Evolutionary conservation across 2,113 vertebrate species (phyloP), one percentile per base, ranked within the genome.

Genomic region (Pitta sordida): DNA sequence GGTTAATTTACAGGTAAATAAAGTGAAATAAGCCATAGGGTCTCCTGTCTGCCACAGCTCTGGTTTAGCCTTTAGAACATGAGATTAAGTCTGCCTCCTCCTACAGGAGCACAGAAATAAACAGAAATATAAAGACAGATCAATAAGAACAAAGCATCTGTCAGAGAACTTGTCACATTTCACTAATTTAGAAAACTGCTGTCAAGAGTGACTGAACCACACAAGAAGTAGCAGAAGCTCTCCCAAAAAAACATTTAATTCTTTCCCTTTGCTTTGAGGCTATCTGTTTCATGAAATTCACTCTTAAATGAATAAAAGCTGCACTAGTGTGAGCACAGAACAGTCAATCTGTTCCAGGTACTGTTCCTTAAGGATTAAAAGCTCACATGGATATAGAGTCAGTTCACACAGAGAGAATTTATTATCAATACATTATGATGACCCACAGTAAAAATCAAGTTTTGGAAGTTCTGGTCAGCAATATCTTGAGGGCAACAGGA

Each of bases 1-100:
- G 64, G 77, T 81, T 86, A 93, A 94, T 71, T 89, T 87, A 67
- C 70, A 88, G 53, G 39, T 84, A 96, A 90, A 86, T 77, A 83
- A 95, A 86, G 41, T 74, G 27, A 81, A 90, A 78, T 74, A 94
- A 91, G 46, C 83, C 83, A 88, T 34, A 81, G 77, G 91, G 43
- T 74, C 56, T 83, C 77, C 55, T 77, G 53, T 49, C 59, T 87
- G 69, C 56, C 81, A 84, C 84, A 71, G 73, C 23, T 75, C 48
- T 91, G 65, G 84, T 52, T 58, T 65, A 84, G 43, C n/a, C 55
- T 87, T 73, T 41, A 63, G 41, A 93, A 75, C 26, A 56, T 6
- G 44, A 95, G 36, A 85, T 75, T 69, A 91, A 93, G 30, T 39
- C 26, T 84, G 36, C 23, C 58, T 75, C 65, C 68, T 91, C 69